Evolutionary conservation across 2,113 vertebrate genomes (phyloP).

Genomic region (Ailurus styani): DNA sequence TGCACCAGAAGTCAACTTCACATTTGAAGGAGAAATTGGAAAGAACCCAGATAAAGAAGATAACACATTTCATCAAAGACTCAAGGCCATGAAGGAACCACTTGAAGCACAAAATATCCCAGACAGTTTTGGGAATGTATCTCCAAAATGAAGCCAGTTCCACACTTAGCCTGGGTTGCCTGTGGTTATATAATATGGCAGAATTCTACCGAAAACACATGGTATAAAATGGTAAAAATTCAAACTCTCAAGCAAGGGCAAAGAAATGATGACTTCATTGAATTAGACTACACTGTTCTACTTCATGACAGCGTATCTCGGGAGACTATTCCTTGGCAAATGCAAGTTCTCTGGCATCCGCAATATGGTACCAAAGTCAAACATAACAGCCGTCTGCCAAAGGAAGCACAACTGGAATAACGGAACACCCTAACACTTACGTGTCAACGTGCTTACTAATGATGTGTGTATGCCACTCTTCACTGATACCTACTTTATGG

Average conservation of each 20-base stretch:
- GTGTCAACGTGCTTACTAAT: not conserved
- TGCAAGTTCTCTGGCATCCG: constrained; percentile 92
- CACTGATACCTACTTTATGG: not conserved
- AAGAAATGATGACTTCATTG: constrained; percentile 85
- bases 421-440: not conserved
- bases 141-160: constrained; percentile 87
- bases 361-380: constrained; percentile 83
- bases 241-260: constrained; percentile 88
- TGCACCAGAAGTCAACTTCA: constrained; percentile 84
- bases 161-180: constrained; percentile 83
- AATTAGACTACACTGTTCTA: constrained; percentile 86
- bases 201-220: constrained; percentile 90
- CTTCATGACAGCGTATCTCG: constrained; percentile 93
- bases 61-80: constrained; percentile 83
- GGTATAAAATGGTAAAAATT: constrained; percentile 87
- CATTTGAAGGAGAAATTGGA: constrained; percentile 79
- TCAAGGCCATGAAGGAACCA: constrained; percentile 78
- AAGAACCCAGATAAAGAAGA: constrained; percentile 83
- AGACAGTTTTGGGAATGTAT: constrained; percentile 89
- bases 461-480: fast-evolving
- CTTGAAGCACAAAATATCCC: constrained; percentile 86
- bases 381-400: constrained; percentile 66
- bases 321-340: constrained; percentile 92
- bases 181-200: constrained; percentile 89
- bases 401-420: not conserved